Percentiles rank a stretch among this genome's conserved stretches.
These are phyloP conservation scores for Leptopilina myrica DNA, from an alignment of 2,888 invertebrate species.

Conservation along the genomic window DNA sequence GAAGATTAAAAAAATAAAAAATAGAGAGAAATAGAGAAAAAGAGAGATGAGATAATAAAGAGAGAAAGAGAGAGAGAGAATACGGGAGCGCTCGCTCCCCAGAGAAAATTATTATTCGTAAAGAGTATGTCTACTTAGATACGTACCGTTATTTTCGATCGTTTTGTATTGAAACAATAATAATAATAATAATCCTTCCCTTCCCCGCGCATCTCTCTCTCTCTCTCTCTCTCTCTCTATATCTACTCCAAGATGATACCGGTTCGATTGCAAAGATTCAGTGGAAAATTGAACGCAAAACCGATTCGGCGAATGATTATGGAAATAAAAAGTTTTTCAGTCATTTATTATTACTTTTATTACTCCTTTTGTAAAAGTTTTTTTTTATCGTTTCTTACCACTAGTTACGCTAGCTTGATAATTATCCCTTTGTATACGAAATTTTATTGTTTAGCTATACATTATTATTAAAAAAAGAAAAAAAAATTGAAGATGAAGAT, in stretches of 20 bases:
- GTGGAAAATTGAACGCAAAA: slow-evolving; percentile 39
- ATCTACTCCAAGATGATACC: neutral
- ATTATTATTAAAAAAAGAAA: neutral
- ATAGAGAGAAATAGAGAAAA: too few species aligned
- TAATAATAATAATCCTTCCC: slow-evolving; percentile 1
- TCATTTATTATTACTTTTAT: slow-evolving; percentile 20
- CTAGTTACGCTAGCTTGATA: slow-evolving; percentile 24
- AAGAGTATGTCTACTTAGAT: slow-evolving; percentile 28
- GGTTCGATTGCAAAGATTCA: slow-evolving; percentile 34
- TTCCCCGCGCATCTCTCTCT: neutral
- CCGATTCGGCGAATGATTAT: slow-evolving; percentile 27
- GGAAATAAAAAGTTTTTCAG: slow-evolving; percentile 16
- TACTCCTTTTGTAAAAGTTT: neutral
- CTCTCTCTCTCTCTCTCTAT: neutral
- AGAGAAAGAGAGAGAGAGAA: too few species aligned
- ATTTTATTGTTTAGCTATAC: slow-evolving; percentile 8
- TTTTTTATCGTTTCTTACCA: slow-evolving; percentile 15
- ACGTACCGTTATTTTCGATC: slow-evolving; percentile 38
- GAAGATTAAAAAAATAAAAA: too few species aligned
- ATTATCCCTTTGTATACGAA: neutral
- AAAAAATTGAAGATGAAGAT: neutral
- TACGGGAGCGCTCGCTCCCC: slow-evolving; percentile 20
- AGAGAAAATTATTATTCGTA: slow-evolving; percentile 33
- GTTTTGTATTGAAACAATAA: slow-evolving; percentile 23
- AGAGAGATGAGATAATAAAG: too few species aligned